Evolutionary conservation across 2,113 vertebrate genomes (phyloP).

Genomic region (Oxyura jamaicensis): DNA sequence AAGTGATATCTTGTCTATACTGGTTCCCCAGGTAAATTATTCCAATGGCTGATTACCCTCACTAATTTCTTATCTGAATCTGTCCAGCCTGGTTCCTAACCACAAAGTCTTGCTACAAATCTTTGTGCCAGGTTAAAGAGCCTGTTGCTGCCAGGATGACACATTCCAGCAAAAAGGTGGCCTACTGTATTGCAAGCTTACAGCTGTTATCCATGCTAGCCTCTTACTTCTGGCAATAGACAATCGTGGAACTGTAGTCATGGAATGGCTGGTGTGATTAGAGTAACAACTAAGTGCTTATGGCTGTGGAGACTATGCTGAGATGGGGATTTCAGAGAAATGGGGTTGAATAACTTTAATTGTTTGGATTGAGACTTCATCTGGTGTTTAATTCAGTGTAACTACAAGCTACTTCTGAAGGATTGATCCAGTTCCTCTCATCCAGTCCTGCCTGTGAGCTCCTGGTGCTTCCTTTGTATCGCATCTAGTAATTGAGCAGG

Average conservation of each 20-base stretch:
- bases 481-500: accelerated
- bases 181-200: background rate
- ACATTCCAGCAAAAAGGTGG: background rate
- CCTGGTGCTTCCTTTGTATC: background rate
- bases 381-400: background rate
- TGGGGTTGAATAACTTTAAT: background rate
- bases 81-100: slow-evolving; percentile 25
- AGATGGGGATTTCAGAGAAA: background rate
- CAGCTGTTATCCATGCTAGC: background rate
- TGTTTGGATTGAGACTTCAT: background rate
- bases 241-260: background rate
- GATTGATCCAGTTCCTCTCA: background rate
- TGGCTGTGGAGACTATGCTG: background rate
- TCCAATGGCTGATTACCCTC: slow-evolving; percentile 9
- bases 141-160: background rate
- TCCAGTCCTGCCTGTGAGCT: background rate
- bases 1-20: background rate
- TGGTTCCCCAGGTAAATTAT: slow-evolving; percentile 37
- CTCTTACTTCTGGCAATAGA: background rate
- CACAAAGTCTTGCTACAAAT: background rate
- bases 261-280: background rate
- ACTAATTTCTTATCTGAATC: slow-evolving; percentile 13
- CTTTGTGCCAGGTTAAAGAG: background rate
- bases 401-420: background rate
- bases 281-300: background rate